A percentile compares a stretch with the other conserved stretches of the same genome.
phyloP scores from a whole-genome alignment of 64 coral and sea anemone species.

The Stylophora pistillata region DNA sequence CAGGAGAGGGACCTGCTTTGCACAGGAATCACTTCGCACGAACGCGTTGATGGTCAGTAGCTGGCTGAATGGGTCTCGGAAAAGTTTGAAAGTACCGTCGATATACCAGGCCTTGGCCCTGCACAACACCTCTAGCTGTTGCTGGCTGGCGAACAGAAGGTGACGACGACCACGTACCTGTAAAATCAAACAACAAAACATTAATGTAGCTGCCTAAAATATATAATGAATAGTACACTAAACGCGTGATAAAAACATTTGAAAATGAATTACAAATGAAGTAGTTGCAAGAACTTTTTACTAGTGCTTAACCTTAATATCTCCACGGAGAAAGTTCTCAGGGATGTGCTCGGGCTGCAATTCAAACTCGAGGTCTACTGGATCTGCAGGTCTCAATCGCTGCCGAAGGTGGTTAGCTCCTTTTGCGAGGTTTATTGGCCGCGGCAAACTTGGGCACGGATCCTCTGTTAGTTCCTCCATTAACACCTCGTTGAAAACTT shows the following conservation, averaged over 20 bases:
- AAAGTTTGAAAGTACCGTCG: too few relatives aligned
- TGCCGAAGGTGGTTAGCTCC: slow-evolving; percentile 36
- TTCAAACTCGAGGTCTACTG: slow-evolving; percentile 21
- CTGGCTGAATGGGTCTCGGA: too few relatives aligned
- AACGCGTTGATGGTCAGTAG: too few relatives aligned
- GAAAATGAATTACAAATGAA: not conserved
- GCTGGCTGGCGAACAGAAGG: not conserved
- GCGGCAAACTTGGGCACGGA: not conserved
- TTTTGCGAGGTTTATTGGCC: slow-evolving; percentile 7
- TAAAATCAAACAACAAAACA: not conserved
- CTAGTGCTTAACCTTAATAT: slow-evolving; percentile 20
- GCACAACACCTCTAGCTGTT: slow-evolving; percentile 6
- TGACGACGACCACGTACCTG: not conserved
- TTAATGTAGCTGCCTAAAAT: too few relatives aligned
- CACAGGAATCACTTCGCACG: too few relatives aligned
- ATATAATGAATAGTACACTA: too few relatives aligned
- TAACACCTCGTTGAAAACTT: slow-evolving; percentile 26
- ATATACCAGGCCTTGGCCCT: slow-evolving; percentile 36
- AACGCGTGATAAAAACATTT: too few relatives aligned
- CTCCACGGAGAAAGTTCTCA: not conserved
- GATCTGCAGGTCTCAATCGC: not conserved
- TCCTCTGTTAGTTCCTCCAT: slow-evolving; percentile 4
- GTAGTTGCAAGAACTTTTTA: not conserved
- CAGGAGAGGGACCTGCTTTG: too few relatives aligned
- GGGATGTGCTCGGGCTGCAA: slow-evolving; percentile 15